A percentile compares a stretch with the other conserved stretches of the same genome.
phyloP scores from a whole-genome alignment of 1,140 invertebrate species.

The Agrypnia vestita region DNA sequence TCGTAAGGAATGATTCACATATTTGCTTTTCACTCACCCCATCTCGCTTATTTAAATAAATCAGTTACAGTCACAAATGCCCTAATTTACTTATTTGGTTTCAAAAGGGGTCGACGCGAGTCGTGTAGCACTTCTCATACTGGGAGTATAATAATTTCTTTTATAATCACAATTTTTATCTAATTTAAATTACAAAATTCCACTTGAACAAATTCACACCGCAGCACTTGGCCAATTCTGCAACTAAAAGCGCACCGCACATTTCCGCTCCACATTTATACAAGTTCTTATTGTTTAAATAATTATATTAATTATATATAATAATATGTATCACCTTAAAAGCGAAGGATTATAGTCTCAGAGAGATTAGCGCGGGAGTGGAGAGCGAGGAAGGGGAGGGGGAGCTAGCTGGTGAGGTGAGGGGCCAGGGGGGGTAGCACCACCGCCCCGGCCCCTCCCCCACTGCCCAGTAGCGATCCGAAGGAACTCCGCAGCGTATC shows the following conservation, averaged over 20 bases:
- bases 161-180: conserved; percentile 59
- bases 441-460: conserved; percentile 20
- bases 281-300: conserved; percentile 54
- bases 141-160: conserved; percentile 60
- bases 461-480: conserved; percentile 60
- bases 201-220: conserved; percentile 51
- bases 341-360: conserved; percentile 59
- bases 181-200: conserved; percentile 59
- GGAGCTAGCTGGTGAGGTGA: conserved; percentile 62
- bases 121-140: conserved; percentile 47
- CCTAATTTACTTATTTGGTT: conserved; percentile 59
- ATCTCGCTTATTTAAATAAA: conserved; percentile 33
- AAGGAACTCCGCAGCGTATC: conserved; percentile 78
- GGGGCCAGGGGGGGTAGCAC: conserved; percentile 39
- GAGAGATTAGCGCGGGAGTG: conserved; percentile 52
- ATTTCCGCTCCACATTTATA: conserved; percentile 54
- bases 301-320: conserved; percentile 57
- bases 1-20: conserved; percentile 59
- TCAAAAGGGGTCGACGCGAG: conserved; percentile 55
- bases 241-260: conserved; percentile 53
- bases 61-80: conserved; percentile 42
- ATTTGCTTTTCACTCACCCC: conserved; percentile 47
- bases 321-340: conserved; percentile 60
- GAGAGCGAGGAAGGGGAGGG: conserved; percentile 53
- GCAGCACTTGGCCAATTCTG: conserved; percentile 51